These are phyloP conservation scores for Polietes domitor DNA, from an alignment of 2,888 invertebrate species.

Conservation along the genomic window DNA sequence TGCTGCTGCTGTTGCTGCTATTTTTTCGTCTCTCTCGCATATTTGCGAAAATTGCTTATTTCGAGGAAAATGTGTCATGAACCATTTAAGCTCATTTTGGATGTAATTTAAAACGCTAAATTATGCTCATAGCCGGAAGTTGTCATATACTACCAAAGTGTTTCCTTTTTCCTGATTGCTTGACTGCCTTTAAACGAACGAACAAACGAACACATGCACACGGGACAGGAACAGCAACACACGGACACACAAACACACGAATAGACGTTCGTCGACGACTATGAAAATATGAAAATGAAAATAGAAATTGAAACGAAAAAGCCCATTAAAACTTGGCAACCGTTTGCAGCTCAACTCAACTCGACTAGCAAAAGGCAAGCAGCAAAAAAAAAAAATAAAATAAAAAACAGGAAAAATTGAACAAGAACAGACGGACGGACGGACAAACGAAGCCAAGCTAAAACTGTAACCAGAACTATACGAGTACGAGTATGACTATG, in stretches of 20 bases:
- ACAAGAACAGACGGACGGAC: conserved; percentile 24
- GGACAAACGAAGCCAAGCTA: conserved; percentile 47
- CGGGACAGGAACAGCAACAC: not conserved
- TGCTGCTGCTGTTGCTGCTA: too few species aligned
- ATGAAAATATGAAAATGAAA: conserved; percentile 34
- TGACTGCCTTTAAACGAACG: conserved; percentile 53
- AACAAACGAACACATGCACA: not conserved
- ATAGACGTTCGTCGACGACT: conserved; percentile 1
- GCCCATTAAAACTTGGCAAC: conserved; percentile 67
- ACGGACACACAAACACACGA: not conserved
- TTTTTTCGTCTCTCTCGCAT: not conserved
- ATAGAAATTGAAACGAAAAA: conserved; percentile 49
- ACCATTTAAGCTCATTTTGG: conserved; percentile 79
- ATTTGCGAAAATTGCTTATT: conserved; percentile 65
- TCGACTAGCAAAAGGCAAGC: conserved; percentile 37
- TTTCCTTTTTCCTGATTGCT: conserved; percentile 67
- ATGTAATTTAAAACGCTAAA: conserved; percentile 78
- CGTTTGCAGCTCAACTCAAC: conserved; percentile 30
- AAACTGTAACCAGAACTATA: conserved; percentile 20
- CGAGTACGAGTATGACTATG: not conserved
- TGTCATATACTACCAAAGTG: conserved; percentile 68
- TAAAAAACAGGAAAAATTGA: not conserved
- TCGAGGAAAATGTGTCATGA: conserved; percentile 76
- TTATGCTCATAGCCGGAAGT: conserved; percentile 72
- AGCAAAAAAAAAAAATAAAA: conserved; percentile 14